Base-by-base conservation (phyloP, 53 echinoderm and acorn worm species). In the Apostichopus leukothele region DNA sequence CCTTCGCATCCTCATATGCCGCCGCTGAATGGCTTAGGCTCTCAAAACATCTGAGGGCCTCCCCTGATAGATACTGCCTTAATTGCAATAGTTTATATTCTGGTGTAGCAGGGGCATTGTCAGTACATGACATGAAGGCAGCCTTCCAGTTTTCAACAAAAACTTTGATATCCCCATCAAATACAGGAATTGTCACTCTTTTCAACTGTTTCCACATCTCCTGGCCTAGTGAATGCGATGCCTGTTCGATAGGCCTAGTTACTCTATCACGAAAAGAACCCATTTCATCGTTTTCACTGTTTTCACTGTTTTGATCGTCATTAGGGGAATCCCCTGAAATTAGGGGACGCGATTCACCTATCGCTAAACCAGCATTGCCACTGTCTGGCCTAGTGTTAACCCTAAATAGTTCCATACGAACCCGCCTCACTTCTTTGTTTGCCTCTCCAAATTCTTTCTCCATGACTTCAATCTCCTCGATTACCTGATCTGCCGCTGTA, bases 51-150 rank as follows among this genome's bases (percentile, higher is more conserved):
- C 54, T 53, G 14, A 79, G 20, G n/a, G 21, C 53, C 50, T 79
- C 21, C 9, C 89, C 89, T 1, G 89, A 87, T 6, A 87, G 75
- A 13, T 87, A 87, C 59, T 87, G 88, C 18, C 88, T 18, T 68
- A 87, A 39, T 16, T 87, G 88, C 23, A 87, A 52, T 8, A 87
- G 53, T 19, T 87, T 87, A n/a, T 87, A 87, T 1, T 39, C 88
- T 51, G 74, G 52, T 4, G 74, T 87, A 6, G 74, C 88, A 14
- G 88, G 88, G 7, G 75, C 88, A 7, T 19, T 52, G 16, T 87
- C 88, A 16, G 74, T 74, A 52, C 88, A 87, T 50, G 75, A 74
- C 74, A 75, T 87, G 75, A 87, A 87, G 6, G 88, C 88, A 87
- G 88, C 88, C 52, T 87, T 87, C 75, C 88, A 87, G 50, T 59